Evolutionary conservation across 2,888 invertebrate species (phyloP), one percentile per base, ranked within the genome.

Genomic region (Perizoma affinitatum): DNA sequence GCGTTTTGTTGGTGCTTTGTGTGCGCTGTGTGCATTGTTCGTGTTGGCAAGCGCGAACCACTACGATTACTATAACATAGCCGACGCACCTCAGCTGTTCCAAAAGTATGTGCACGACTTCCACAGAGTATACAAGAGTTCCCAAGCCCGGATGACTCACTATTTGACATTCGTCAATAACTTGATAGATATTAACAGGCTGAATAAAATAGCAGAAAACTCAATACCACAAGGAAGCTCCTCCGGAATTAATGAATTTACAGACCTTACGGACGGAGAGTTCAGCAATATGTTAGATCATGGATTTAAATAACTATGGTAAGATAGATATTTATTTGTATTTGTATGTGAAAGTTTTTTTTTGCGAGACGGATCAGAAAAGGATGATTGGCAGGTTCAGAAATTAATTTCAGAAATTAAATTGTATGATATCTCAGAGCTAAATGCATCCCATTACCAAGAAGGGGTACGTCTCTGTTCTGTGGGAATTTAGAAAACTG

Each of bases 71-170:
- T 38, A 38, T 7, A 41, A 78, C 22, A 3, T 76, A 5, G 46
- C 47, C 0, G 64, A 78, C 4, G 75, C 74, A 0, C 65, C 65
- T 4, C 33, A 58, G 36, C 38, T 79, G 4, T 81, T 79, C 40
- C 74, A 75, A 33, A 65, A 75, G 9, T 80, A 75, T 54, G 66
- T 73, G 0, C 66, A 64, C 22, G 72, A 78, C 11, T 66, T 66
- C 53, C 63, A 73, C 7, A 75, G 65, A 57, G 48, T 58, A 0
- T 80, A 79, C 59, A 72, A 72, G 52, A 67, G 75, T 58, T 70
- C 72, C 0, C 70, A 55, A 0, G 79, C 79, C 35, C 70, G 63
- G 50, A 52, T 70, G 6, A 9, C 52, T 8, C 81, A 78, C 56
- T 79, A 67, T 44, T 40, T 71, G 36, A 66, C 68, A 5, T 81